A percentile compares a stretch with the other conserved stretches of the same genome.
phyloP scores from a whole-genome alignment of 2,113 vertebrate species.

The Coptodon bakossiorum region DNA sequence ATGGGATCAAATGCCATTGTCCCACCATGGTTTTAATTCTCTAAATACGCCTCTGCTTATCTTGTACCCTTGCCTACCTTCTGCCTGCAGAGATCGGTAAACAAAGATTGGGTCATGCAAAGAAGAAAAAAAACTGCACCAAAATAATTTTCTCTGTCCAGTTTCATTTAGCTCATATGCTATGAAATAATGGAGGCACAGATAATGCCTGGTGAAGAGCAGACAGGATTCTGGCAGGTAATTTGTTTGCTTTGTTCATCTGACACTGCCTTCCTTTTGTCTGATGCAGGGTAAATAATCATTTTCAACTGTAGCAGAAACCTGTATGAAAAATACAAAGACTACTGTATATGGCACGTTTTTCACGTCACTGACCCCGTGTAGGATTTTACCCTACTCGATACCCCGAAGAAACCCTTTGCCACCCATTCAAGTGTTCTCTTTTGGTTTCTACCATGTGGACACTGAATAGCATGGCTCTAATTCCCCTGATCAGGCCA shows the following conservation, averaged over 20 bases:
- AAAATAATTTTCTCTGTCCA: slow-evolving; percentile 11
- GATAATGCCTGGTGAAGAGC: neutral
- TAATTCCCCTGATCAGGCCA: neutral
- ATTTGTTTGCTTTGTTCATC: slow-evolving; percentile 37
- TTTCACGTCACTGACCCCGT: neutral
- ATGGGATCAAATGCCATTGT: neutral
- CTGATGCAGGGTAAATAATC: neutral
- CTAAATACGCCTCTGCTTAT: neutral
- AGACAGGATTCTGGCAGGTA: neutral
- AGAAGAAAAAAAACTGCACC: neutral
- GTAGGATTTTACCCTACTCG: neutral
- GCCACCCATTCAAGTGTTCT: neutral
- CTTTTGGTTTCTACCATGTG: neutral
- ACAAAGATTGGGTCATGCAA: neutral
- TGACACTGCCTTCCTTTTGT: neutral
- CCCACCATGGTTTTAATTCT: neutral
- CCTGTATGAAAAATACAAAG: neutral
- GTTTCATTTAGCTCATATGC: slow-evolving; percentile 13
- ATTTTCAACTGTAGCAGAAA: neutral
- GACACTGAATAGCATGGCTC: neutral
- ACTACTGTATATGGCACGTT: neutral
- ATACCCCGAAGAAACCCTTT: neutral
- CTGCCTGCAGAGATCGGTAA: neutral
- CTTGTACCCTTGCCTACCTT: neutral
- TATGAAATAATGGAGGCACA: slow-evolving; percentile 19